Percentiles rank a stretch among this genome's conserved stretches.
Evolutionary conservation across 2,888 invertebrate species (phyloP).

Genomic region (Ornithoptera priamus): DNA sequence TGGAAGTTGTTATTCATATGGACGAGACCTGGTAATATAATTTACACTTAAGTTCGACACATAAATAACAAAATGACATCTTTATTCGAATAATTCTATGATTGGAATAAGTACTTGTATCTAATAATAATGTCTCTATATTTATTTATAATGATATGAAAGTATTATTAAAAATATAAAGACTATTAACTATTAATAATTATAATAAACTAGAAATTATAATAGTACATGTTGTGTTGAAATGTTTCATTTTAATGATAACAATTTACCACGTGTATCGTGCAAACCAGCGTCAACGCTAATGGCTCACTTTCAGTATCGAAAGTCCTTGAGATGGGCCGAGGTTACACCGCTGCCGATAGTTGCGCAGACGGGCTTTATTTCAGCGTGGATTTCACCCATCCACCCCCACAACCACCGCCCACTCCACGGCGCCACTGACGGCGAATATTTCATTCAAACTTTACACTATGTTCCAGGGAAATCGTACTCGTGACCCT

Average conservation of each 20-base stretch:
- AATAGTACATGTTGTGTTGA: too few species aligned
- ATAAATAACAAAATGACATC: too few species aligned
- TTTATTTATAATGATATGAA: too few species aligned
- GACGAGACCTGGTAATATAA: too few species aligned
- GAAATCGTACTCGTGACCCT: slow-evolving; percentile 18
- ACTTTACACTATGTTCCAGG: slow-evolving; percentile 16
- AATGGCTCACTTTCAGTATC: slow-evolving; percentile 18
- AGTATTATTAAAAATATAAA: too few species aligned
- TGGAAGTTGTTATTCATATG: too few species aligned
- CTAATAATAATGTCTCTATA: too few species aligned
- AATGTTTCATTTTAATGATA: not conserved
- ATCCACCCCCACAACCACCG: slow-evolving; percentile 1
- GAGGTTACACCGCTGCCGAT: slow-evolving; percentile 19
- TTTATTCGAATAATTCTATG: too few species aligned
- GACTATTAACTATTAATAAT: too few species aligned
- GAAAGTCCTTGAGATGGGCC: slow-evolving; percentile 22
- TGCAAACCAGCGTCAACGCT: not conserved
- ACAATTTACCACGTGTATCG: not conserved
- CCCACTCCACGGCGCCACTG: slow-evolving; percentile 1
- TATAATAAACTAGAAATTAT: too few species aligned
- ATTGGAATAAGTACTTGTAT: too few species aligned
- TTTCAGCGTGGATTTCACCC: slow-evolving; percentile 7
- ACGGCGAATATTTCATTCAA: slow-evolving; percentile 26
- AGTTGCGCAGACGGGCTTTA: slow-evolving; percentile 20
- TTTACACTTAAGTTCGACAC: too few species aligned